Evolutionary conservation across 2,113 vertebrate species (phyloP).

Genomic region (Brienomyrus longianalis): DNA sequence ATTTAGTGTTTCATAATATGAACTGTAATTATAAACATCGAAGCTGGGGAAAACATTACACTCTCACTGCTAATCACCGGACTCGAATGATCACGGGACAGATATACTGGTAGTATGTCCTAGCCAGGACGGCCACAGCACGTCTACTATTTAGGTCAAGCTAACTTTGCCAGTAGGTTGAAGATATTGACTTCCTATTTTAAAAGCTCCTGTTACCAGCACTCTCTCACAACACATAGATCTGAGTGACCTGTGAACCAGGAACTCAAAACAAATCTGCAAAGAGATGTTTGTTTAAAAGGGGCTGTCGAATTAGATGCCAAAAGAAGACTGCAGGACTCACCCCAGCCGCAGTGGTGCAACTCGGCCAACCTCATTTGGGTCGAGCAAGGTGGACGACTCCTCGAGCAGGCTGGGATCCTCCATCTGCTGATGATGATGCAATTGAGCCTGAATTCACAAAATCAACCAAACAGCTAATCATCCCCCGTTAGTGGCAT

Average conservation of each 20-base stretch:
- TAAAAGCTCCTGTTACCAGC: background rate
- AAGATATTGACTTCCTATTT: background rate
- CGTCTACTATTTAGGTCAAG: background rate
- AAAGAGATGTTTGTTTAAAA: background rate
- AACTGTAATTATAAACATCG: background rate
- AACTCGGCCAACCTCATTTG: conserved; percentile 83
- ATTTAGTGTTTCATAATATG: background rate
- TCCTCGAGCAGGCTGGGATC: conserved; percentile 97
- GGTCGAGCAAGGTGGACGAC: conserved; percentile 90
- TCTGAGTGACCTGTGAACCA: background rate
- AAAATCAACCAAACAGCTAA: conserved; percentile 78
- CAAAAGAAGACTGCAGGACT: conserved; percentile 15
- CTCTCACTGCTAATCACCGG: background rate
- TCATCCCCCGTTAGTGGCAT: conserved; percentile 80
- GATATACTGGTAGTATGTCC: background rate
- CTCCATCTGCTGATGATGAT: conserved; percentile 87
- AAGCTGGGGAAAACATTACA: background rate
- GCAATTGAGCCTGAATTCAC: conserved; percentile 82
- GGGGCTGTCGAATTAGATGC: no score
- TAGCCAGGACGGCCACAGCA: background rate
- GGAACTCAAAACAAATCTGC: background rate
- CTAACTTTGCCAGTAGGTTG: background rate
- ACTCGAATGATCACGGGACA: background rate
- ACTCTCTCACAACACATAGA: background rate
- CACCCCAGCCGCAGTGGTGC: conserved; percentile 89